Evolutionary conservation across 2,888 invertebrate genomes (phyloP).

Genomic region (Vannuccia rotundouncinata): DNA sequence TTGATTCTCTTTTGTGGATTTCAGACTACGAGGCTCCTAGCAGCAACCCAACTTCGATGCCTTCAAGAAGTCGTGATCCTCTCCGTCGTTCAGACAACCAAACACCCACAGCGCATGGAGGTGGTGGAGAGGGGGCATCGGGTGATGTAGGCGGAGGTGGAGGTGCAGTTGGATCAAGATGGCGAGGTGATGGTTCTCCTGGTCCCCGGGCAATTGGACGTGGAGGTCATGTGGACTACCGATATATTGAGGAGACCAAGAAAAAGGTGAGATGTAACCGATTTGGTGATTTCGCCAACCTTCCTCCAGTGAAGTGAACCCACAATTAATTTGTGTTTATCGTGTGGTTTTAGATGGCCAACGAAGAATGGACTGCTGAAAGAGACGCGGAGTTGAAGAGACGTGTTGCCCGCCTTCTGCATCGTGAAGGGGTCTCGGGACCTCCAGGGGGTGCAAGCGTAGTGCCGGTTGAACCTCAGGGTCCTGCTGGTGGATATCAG

Average conservation of each 20-base stretch:
- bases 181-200: background rate
- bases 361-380: background rate
- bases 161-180: background rate
- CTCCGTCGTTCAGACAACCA: background rate
- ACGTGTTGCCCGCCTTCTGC: background rate
- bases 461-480: background rate
- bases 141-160: background rate
- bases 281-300: no score
- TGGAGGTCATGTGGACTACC: background rate
- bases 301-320: no score
- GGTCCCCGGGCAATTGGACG: background rate
- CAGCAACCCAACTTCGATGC: background rate
- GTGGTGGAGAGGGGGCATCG: background rate
- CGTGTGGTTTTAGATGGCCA: background rate
- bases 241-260: background rate
- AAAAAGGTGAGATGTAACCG: background rate
- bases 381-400: background rate
- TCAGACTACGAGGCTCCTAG: background rate
- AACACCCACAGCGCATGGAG: background rate
- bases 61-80: background rate
- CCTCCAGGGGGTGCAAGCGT: background rate
- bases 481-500: background rate
- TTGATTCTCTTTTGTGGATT: no score
- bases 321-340: no score
- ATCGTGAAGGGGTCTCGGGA: background rate